Percentiles rank a stretch among this genome's conserved stretches.
Conservation (phyloP, 2,888 invertebrate genomes). For the Caenorhabditis zanzibari region DNA sequence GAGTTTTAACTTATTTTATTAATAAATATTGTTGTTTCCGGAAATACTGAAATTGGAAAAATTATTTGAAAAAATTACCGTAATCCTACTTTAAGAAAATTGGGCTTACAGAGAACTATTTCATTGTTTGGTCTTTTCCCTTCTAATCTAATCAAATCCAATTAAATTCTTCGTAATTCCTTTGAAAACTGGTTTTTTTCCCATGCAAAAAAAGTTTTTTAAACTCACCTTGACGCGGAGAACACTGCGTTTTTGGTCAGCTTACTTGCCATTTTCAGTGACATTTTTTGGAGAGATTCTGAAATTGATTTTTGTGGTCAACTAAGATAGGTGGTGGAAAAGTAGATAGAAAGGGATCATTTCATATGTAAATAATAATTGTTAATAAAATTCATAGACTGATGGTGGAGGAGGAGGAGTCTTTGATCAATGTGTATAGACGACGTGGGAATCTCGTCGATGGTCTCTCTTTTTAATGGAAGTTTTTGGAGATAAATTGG, state of each 20-base stretch:
- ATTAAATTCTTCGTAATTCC: background rate
- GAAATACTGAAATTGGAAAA: too few species aligned
- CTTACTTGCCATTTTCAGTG: conserved; percentile 41
- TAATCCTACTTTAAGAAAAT: too few species aligned
- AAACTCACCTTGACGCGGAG: conserved; percentile 40
- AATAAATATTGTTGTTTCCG: too few species aligned
- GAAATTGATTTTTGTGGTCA: background rate
- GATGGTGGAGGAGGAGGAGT: background rate
- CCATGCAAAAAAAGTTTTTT: background rate
- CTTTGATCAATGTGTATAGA: background rate
- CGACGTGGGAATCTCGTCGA: background rate
- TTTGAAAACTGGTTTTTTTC: background rate
- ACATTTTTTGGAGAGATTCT: conserved; percentile 17
- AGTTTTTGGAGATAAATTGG: background rate
- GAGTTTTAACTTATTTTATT: too few species aligned
- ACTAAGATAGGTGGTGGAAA: too few species aligned
- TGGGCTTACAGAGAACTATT: too few species aligned
- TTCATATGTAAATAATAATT: too few species aligned
- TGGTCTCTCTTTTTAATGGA: background rate
- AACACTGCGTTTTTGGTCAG: conserved; percentile 19
- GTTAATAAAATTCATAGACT: background rate
- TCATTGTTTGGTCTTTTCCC: background rate
- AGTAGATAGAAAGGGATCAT: too few species aligned
- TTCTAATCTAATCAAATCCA: background rate
- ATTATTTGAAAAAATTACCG: too few species aligned